Percentiles rank a stretch among this genome's conserved stretches.
phyloP scores from a whole-genome alignment of 2,113 vertebrate species.

The Dromaius novaehollandiae region DNA sequence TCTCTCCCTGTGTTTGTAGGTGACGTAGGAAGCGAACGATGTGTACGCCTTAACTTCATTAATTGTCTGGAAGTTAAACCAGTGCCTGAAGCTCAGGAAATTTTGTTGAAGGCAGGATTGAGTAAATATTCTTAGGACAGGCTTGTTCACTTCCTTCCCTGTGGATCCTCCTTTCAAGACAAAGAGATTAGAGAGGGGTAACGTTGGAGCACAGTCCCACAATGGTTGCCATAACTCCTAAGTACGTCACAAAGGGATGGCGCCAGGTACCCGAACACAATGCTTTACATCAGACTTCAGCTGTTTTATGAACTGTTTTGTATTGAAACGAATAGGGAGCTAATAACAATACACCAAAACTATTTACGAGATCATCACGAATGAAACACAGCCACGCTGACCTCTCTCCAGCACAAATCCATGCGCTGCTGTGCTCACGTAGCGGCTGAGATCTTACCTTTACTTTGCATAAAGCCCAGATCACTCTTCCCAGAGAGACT shows the following conservation, averaged over 20 bases:
- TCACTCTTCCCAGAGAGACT: background rate
- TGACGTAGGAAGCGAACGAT: background rate
- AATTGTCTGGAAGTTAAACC: background rate
- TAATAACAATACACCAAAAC: background rate
- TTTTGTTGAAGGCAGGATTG: background rate
- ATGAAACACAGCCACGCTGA: background rate
- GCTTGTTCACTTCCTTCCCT: background rate
- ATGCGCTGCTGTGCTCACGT: background rate
- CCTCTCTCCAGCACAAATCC: background rate
- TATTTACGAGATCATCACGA: background rate
- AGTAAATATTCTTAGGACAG: background rate
- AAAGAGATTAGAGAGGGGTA: background rate
- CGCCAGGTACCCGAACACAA: background rate
- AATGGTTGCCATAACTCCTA: too few species aligned
- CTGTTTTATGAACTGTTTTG: background rate
- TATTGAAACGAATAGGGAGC: background rate
- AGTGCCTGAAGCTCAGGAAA: background rate
- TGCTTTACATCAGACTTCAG: background rate
- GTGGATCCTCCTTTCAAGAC: background rate
- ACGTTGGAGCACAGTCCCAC: background rate
- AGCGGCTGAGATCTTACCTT: background rate
- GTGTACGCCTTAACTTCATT: too few species aligned
- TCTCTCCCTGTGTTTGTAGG: background rate
- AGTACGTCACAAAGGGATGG: background rate
- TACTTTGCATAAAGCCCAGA: slow-evolving; percentile 7